Evolutionary conservation across 2,888 invertebrate genomes (phyloP).

Genomic region (Drosophila flavopinicola): DNA sequence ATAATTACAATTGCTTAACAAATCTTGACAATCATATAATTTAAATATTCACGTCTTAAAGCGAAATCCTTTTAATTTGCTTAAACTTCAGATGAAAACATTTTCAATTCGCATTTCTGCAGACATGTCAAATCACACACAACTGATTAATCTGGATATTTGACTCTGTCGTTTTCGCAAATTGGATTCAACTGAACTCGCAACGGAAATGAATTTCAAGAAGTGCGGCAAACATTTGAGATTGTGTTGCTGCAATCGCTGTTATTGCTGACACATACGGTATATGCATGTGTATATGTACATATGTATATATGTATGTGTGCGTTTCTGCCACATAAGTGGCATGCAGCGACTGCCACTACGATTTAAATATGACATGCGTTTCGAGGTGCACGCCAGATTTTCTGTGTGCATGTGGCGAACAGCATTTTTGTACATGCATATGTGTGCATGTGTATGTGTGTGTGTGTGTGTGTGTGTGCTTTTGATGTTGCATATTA

Average conservation of each 20-base stretch:
- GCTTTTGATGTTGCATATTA: conserved; percentile 37
- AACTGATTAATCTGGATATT: conserved; percentile 30
- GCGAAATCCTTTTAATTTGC: conserved; percentile 5
- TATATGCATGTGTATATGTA: conserved; percentile 38
- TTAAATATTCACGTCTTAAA: neutral
- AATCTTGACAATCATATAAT: no score
- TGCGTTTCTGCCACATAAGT: conserved; percentile 24
- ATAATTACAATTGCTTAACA: no score
- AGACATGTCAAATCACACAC: conserved; percentile 17
- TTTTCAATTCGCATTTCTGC: conserved; percentile 20
- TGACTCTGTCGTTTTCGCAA: conserved; percentile 6
- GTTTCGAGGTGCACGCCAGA: conserved; percentile 38
- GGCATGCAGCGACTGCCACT: conserved; percentile 14
- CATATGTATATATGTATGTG: no score
- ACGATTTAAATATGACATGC: conserved; percentile 45
- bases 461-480: conserved; percentile 12
- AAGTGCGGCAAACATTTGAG: conserved; percentile 13
- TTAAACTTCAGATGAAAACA: neutral
- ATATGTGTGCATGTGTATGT: neutral
- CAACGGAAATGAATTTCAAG: conserved; percentile 45
- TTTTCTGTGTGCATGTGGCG: conserved; percentile 16
- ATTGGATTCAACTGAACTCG: conserved; percentile 23
- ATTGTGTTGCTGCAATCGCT: conserved; percentile 10
- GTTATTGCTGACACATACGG: conserved; percentile 22
- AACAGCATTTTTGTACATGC: neutral